These are phyloP conservation scores for Labrus mixtus DNA, from an alignment of 2,113 vertebrate genomes.

Conservation along the genomic window DNA sequence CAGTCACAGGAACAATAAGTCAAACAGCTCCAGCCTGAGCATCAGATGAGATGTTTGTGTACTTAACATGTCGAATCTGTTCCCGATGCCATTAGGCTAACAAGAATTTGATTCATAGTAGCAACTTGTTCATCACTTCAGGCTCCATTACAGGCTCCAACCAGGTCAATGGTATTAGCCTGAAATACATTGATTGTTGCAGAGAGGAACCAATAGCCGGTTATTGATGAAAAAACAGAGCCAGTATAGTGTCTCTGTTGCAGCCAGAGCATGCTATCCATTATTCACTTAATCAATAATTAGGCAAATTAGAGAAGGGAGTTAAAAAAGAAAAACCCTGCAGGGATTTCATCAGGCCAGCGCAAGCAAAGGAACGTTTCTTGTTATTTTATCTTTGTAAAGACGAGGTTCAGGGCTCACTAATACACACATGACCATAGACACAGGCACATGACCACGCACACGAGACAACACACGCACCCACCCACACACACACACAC, in stretches of 20 bases:
- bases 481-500: too few species aligned
- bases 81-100: conserved; percentile 52
- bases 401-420: background rate
- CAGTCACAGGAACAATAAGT: background rate
- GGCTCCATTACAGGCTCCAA: conserved; percentile 29
- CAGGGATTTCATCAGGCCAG: background rate
- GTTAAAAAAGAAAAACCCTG: conserved; percentile 21
- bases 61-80: conserved; percentile 18
- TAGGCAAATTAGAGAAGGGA: conserved; percentile 21
- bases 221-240: conserved; percentile 40
- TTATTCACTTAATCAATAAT: conserved; percentile 53
- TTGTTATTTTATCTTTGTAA: background rate
- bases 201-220: conserved; percentile 40
- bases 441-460: too few species aligned
- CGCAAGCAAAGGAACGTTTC: background rate
- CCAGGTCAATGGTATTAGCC: conserved; percentile 30
- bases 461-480: too few species aligned
- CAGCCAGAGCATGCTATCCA: conserved; percentile 2
- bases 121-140: conserved; percentile 46
- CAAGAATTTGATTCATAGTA: conserved; percentile 49
- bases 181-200: conserved; percentile 45
- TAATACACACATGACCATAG: too few species aligned
- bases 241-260: conserved; percentile 2
- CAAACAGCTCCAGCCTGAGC: background rate
- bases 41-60: background rate